Base-by-base conservation (phyloP, 2,113 vertebrate genomes). In the Heterocephalus glaber region DNA sequence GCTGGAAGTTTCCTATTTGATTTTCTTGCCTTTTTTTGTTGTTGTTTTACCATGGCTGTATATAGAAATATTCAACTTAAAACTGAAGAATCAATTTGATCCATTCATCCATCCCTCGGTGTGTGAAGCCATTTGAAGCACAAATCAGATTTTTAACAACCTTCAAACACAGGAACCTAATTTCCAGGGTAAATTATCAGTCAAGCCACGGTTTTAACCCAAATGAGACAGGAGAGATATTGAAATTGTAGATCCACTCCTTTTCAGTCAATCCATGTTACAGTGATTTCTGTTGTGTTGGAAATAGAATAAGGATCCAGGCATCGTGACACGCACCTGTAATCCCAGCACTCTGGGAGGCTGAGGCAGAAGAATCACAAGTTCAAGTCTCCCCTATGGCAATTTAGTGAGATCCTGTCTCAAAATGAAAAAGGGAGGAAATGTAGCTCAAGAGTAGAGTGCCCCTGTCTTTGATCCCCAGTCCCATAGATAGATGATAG, bases 1-100 rank as follows among this genome's bases (percentile, higher is more conserved):
- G 76, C 92, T 97, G 70, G 38, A 91, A 95, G 56, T 95, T 97
- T 96, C 52, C 74, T 90, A 49, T 54, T 96, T 65, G 44, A 68
- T 66, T 90, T 83, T 94, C 28, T 72, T 38, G 3, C 24, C 5
- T 26, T 90, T 80, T 49, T 65, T 72, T 74, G 38, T 44, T 84
- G 92, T 70, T 0, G 61, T 20, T 80, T 96, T 38, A 87, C 52
- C 7, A 13, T 54, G 19, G 5, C 60, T 66, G 7, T 49, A 93
- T 20, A 41, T n/a, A 90, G 58, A 60, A 97, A 92, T 96, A 92
- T 68, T 74, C 72, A 94, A 28, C 70, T 58, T 56, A 87, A 74
- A 94, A 47, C 41, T 10, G 13, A 94, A 77, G 66, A 90, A 86
- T 88, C 5, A 30, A 49, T 97, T 74, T 56, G 81, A 95, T 82